Percentiles rank a stretch among this genome's conserved stretches.
phyloP scores from a whole-genome alignment of 2,888 invertebrate genomes.

The Malthinus seriepunctatus region DNA sequence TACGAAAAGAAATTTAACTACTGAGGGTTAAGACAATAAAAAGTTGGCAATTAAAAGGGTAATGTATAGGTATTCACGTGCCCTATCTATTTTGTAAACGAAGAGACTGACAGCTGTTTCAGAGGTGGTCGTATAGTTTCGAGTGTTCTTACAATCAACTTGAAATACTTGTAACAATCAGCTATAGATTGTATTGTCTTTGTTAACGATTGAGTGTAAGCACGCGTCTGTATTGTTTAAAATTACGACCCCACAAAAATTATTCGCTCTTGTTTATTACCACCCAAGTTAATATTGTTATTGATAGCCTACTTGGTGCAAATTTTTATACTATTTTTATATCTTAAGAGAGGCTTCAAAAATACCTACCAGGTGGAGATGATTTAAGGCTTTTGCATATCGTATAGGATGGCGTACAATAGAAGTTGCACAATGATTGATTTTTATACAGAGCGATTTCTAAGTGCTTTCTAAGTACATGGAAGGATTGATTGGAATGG shows the following conservation, averaged over 20 bases:
- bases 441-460: too few species aligned
- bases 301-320: background rate
- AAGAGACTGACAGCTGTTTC: slow-evolving; percentile 24
- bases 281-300: slow-evolving; percentile 17
- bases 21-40: slow-evolving; percentile 17
- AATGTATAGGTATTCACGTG: slow-evolving; percentile 33
- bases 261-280: slow-evolving; percentile 17
- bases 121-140: slow-evolving; percentile 26
- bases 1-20: background rate
- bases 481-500: too few species aligned
- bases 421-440: too few species aligned
- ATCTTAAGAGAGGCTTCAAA: background rate
- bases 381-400: too few species aligned
- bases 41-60: slow-evolving; percentile 21
- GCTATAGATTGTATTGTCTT: slow-evolving; percentile 27
- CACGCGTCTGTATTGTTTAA: slow-evolving; percentile 31
- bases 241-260: slow-evolving; percentile 25
- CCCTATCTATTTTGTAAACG: slow-evolving; percentile 34
- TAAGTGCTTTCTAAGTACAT: too few species aligned
- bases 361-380: too few species aligned
- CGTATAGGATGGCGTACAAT: too few species aligned
- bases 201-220: slow-evolving; percentile 15
- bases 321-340: background rate
- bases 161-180: slow-evolving; percentile 27
- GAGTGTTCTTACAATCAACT: slow-evolving; percentile 11